Base-by-base conservation (phyloP, 2,113 vertebrate species). In the Potamarius usumacintae region DNA sequence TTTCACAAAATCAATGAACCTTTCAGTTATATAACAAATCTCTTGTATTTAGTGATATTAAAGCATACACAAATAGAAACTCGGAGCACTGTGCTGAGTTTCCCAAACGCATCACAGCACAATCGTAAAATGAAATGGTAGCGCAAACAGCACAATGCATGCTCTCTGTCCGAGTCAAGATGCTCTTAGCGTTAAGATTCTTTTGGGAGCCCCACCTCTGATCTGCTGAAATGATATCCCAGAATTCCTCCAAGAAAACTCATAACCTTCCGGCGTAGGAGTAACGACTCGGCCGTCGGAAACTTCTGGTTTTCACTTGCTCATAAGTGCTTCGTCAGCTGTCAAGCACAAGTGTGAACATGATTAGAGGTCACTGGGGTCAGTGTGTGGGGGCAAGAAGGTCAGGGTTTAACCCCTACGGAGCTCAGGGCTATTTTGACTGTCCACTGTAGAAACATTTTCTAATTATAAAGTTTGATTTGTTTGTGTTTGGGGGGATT, bases 331-430 rank as follows among this genome's bases (percentile, higher is more conserved):
- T 42, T 42, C 42, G 42, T 42, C 42, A 42, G 42, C 87, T 60
- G 55, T 80, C 76, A 50, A 30, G 57, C 76, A 88, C 83, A 85
- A 81, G 87, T 88, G 65, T 89, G 88, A 83, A 83, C 76, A 22
- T 30, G 14, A 82, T 48, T 25, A 65, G 67, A 57, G 79, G 87
- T 82, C 30, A 69, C 17, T 52, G 69, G 20, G 77, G 77, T 85
- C 65, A 76, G 65, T 63, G 15, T 84, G 81, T 84, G 82, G 82
- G 58, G 76, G 87, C 63, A 62, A 42, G 27, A 53, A 77, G 67
- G 71, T 83, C 79, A 86, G 42, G 5, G 12, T 82, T 58, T 82
- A 81, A 86, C 84, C 84, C 60, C n/a, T 1, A 14, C 10, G 30
- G 65, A 58, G 11, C 78, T 67, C 57, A 74, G 22, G 25, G 57